These are phyloP conservation scores for Hyperoodon ampullatus DNA, from an alignment of 2,113 vertebrate species.

Conservation along the genomic window DNA sequence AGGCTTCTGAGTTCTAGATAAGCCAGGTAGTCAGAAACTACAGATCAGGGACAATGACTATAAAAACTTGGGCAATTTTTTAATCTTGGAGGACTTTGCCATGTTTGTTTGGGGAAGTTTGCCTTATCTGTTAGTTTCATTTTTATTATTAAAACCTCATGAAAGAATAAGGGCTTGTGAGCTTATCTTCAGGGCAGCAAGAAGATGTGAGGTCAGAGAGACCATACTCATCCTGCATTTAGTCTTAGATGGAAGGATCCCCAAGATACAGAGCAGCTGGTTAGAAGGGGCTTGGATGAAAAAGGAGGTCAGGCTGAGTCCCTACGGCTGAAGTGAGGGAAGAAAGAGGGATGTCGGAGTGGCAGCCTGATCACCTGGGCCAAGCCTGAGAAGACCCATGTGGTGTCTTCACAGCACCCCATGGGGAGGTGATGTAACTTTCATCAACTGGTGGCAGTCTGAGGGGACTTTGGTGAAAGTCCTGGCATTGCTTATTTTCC, in stretches of 20 bases:
- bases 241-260: not conserved
- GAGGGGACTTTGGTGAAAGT: not conserved
- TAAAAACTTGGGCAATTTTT: slow-evolving; percentile 8
- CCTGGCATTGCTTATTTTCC: not conserved
- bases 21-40: not conserved
- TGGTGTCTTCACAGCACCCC: not conserved
- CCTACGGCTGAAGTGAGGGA: not conserved
- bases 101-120: not conserved
- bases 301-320: not conserved
- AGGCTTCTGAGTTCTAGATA: not conserved
- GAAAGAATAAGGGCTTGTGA: not conserved
- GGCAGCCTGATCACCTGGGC: not conserved
- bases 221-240: not conserved
- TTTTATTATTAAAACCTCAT: slow-evolving; percentile 32
- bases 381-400: not conserved
- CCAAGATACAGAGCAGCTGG: not conserved
- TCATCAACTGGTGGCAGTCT: not conserved
- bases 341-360: not conserved
- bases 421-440: not conserved
- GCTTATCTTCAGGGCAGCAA: not conserved
- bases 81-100: not conserved
- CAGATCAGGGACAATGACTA: not conserved
- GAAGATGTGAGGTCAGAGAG: not conserved
- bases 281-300: not conserved
- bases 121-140: not conserved